Base-by-base conservation (phyloP, 2,888 invertebrate species). In the Acrobasis suavella region DNA sequence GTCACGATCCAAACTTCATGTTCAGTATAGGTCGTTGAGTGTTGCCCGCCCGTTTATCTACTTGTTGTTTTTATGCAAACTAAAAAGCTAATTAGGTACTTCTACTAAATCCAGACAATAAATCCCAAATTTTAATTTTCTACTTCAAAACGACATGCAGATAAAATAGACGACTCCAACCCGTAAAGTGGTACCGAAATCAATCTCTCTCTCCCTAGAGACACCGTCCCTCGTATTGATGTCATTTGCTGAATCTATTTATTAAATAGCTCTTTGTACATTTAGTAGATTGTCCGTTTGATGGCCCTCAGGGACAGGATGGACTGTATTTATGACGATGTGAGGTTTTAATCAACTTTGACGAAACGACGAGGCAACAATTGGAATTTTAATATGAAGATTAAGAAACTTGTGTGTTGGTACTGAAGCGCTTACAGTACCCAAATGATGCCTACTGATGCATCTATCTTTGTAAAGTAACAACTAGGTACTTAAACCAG, bases 141-240 rank as follows among this genome's bases (percentile, higher is more conserved):
- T 12, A 32, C 51, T 32, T 91, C 90, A 91, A 86, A 90, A 89
- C 90, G 89, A 91, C 88, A 56, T 56, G 39, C 89, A 86, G 86
- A 87, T 86, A 89, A 90, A 56, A 46, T 46, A 46, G 16, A 55
- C 39, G 55, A 37, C 38, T 37, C 12, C 37, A 42, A 42, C 56
- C 50, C 42, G 39, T 16, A 60, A 60, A 60, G 51, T 56, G 56
- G 56, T 22, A 15, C 51, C 60, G 42, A 60, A 50, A 60, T 60
- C 60, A 60, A 60, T 60, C 51, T 52, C 51, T n/a, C 54, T 50
- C 17, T 42, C 60, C 51, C 60, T 6, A 42, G 60, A 39, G 60
- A 52, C 38, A 7, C 22, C 60, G 60, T 60, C 60, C 60, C 60
- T 60, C 15, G 60, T 51, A 51, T 60, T 60, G 52, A 60, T 60